Evolutionary conservation across 2,797 vertebrate genomes (phyloP), one percentile per base, ranked within the genome.

Genomic region (Amniataba percoides): DNA sequence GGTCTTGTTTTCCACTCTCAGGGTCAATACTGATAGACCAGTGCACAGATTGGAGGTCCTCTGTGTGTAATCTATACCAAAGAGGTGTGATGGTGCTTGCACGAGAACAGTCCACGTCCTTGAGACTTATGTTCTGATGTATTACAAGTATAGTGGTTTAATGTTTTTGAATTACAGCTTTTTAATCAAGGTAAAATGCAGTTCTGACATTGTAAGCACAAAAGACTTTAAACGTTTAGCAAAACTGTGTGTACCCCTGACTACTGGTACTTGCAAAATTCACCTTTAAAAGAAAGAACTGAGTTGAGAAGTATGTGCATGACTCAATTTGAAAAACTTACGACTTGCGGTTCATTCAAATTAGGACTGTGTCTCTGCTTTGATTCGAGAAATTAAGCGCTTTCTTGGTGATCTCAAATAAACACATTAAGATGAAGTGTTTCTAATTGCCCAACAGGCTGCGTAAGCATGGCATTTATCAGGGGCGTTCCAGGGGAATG

Each of bases 1-100:
- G 87, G 84, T 90, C 88, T 89, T 89, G 85, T 92, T 92, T 92
- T 90, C 90, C 74, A 80, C 88, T 85, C 84, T 82, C 82, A 80
- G 88, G 87, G 90, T 94, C 91, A 93, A 93, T 93, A 89, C 85
- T 88, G 93, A 93, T 89, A 88, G 89, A 92, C 82, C 88, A 74
- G 80, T 36, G 59, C 71, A 81, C 80, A 83, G 86, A 89, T 70
- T 87, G 82, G 78, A 88, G 83, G 81, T 83, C 82, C 76, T 88
- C 67, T 76, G 70, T 31, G 53, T 71, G 60, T 75, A 73, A 87
- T 88, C 86, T 53, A 87, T 89, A 80, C 60, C 68, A 64, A 78
- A 74, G 67, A 77, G 65, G 69, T 78, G 71, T 45, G 59, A 42
- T 51, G 25, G 65, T 84, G 84, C 83, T 85, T 85, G 69, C 77